Percentiles rank a stretch among this genome's conserved stretches.
Conservation (phyloP, 1,140 invertebrate species). For the Drosophila parvula region DNA sequence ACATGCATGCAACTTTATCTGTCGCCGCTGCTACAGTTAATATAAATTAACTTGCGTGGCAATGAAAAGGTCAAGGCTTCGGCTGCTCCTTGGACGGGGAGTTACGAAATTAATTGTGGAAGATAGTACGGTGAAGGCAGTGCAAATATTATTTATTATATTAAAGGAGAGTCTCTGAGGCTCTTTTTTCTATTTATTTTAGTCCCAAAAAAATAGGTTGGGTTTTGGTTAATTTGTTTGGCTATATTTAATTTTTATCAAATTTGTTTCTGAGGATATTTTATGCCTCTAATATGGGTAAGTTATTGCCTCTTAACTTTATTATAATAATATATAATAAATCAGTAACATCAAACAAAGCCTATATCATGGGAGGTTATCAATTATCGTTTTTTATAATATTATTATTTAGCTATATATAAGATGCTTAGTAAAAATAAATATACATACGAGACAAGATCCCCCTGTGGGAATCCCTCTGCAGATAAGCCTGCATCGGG, state of each 20-base stretch:
- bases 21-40: conserved; percentile 14
- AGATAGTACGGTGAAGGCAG: background rate
- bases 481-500: conserved; percentile 17
- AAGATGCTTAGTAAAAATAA: background rate
- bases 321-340: too few species aligned
- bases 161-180: too few species aligned
- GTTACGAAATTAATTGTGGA: background rate
- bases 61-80: conserved; percentile 9
- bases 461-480: background rate
- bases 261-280: too few species aligned
- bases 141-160: background rate
- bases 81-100: background rate
- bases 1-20: conserved; percentile 22
- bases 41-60: conserved; percentile 1
- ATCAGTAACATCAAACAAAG: too few species aligned
- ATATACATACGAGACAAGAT: background rate
- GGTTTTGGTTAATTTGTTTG: too few species aligned
- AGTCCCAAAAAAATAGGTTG: too few species aligned
- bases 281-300: too few species aligned
- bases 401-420: background rate
- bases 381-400: background rate
- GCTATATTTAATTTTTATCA: too few species aligned
- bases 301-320: too few species aligned
- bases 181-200: too few species aligned
- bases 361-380: background rate